A percentile compares a stretch with the other conserved stretches of the same genome.
These are phyloP conservation scores for Hermaeophaga mercurialis DNA, from an alignment of 2,888 invertebrate genomes.

Conservation along the genomic window DNA sequence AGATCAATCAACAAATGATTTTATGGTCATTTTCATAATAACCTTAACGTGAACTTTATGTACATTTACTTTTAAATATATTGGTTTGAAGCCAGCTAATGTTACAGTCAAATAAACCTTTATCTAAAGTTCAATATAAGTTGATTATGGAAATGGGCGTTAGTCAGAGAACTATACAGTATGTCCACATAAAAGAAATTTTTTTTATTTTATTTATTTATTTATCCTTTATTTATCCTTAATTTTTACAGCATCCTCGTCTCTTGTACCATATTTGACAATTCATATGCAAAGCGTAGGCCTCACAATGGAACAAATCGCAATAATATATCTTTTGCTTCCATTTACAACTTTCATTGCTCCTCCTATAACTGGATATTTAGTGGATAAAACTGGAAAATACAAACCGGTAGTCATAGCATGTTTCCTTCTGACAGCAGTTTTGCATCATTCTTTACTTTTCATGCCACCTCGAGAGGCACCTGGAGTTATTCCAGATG, in stretches of 20 bases:
- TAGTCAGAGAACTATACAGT: too few relatives aligned
- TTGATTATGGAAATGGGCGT: too few relatives aligned
- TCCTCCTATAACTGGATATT: conserved; percentile 81
- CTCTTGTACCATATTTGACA: conserved; percentile 82
- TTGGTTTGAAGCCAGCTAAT: too few relatives aligned
- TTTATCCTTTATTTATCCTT: neutral
- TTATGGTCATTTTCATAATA: too few relatives aligned
- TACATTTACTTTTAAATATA: too few relatives aligned
- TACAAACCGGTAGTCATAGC: conserved; percentile 84
- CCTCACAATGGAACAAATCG: conserved; percentile 83
- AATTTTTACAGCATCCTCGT: conserved; percentile 72
- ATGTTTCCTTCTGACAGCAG: conserved; percentile 76
- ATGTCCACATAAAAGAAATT: too few relatives aligned
- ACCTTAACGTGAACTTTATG: too few relatives aligned
- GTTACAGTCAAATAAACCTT: too few relatives aligned
- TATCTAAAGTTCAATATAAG: too few relatives aligned
- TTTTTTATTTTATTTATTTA: too few relatives aligned
- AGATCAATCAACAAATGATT: too few relatives aligned
- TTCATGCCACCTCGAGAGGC: conserved; percentile 81
- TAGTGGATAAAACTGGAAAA: conserved; percentile 86
- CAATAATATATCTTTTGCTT: conserved; percentile 83
- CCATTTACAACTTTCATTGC: conserved; percentile 87
- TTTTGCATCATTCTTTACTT: conserved; percentile 79
- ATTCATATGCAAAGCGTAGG: conserved; percentile 92
- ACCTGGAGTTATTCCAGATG: conserved; percentile 74